These are phyloP conservation scores for Ictalurus furcatus DNA, from an alignment of 2,113 vertebrate species.

Conservation along the genomic window DNA sequence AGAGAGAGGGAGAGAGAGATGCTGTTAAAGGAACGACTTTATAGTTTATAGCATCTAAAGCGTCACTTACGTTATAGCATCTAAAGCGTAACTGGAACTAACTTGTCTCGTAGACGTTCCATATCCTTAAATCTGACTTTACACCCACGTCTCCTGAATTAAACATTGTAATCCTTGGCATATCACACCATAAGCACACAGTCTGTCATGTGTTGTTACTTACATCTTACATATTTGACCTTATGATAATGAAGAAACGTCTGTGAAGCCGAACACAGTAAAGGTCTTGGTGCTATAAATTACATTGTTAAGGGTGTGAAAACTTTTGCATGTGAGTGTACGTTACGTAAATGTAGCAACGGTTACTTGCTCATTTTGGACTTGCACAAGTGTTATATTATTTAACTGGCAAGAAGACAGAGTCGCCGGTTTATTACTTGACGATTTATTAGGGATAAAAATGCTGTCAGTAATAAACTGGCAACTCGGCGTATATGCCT, in stretches of 20 bases:
- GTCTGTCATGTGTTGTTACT: neutral
- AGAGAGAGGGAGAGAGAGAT: too few relatives aligned
- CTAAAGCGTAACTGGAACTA: neutral
- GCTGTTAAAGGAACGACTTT: too few relatives aligned
- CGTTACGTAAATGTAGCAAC: neutral
- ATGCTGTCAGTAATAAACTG: neutral
- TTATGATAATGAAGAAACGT: neutral
- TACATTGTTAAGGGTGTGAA: neutral
- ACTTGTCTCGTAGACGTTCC: neutral
- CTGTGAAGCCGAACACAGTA: neutral
- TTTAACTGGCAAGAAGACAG: neutral
- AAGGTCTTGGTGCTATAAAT: neutral
- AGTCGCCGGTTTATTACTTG: neutral
- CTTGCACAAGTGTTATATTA: neutral
- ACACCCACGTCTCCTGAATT: neutral
- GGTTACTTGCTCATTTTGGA: neutral
- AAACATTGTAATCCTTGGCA: neutral
- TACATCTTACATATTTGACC: neutral
- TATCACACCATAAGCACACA: neutral
- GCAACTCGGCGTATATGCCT: neutral
- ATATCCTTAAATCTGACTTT: neutral
- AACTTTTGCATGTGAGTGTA: neutral
- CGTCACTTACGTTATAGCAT: neutral
- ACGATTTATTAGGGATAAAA: neutral
- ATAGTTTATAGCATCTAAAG: too few relatives aligned